Evolutionary conservation across 2,113 vertebrate genomes (phyloP).

Genomic region (Noctilio leporinus): DNA sequence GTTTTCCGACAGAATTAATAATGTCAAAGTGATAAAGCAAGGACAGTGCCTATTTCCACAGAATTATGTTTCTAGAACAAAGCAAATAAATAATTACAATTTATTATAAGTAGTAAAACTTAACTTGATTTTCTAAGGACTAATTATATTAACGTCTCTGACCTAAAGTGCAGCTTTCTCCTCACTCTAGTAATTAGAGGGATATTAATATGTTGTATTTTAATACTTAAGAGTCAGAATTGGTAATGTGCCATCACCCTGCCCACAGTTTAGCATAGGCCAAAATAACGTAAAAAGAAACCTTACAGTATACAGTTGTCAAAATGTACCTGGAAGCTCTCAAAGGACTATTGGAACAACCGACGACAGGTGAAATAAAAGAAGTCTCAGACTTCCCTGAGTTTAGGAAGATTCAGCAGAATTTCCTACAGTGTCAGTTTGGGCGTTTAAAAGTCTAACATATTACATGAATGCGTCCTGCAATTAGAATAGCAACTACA

Average conservation of each 20-base stretch:
- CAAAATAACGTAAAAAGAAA: not conserved
- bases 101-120: conserved; percentile 30
- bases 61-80: conserved; percentile 28
- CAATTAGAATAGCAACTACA: conserved; percentile 54
- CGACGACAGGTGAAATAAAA: conserved; percentile 35
- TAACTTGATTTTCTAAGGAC: conserved; percentile 50
- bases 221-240: conserved; percentile 1
- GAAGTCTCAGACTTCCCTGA: not conserved
- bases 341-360: conserved; percentile 26
- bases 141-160: conserved; percentile 25
- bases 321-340: conserved; percentile 34
- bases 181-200: not conserved
- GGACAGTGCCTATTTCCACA: not conserved
- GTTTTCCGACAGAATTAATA: conserved; percentile 37
- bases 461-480: conserved; percentile 27
- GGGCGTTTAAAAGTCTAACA: conserved; percentile 19
- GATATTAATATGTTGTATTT: conserved; percentile 39
- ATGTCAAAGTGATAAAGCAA: not conserved
- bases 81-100: conserved; percentile 24
- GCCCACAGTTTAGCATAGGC: not conserved
- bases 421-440: conserved; percentile 57
- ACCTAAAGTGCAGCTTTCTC: not conserved
- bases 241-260: not conserved
- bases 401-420: conserved; percentile 53
- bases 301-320: conserved; percentile 43